Percentiles rank a stretch among this genome's conserved stretches.
Conservation (phyloP, 2,113 vertebrate genomes). For the Heteronetta atricapilla region DNA sequence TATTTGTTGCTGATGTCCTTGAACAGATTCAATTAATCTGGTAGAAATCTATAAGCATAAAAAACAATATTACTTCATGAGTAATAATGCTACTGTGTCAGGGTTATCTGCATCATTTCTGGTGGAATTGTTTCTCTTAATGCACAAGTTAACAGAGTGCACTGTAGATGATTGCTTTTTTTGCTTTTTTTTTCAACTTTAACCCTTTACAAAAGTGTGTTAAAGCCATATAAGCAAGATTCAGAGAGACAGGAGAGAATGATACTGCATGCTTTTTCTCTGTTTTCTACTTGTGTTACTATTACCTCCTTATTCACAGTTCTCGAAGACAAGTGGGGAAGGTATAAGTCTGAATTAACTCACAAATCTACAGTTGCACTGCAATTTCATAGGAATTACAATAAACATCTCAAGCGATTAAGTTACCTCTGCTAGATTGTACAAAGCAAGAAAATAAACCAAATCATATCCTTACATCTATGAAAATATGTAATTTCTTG, state of each 20-base stretch:
- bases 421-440: not conserved
- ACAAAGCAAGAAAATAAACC: not conserved
- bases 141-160: not conserved
- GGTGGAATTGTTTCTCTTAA: conserved; percentile 46
- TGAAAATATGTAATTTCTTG: not conserved
- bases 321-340: not conserved
- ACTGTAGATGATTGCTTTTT: not conserved
- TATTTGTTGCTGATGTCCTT: conserved; percentile 19
- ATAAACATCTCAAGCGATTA: conserved; percentile 37
- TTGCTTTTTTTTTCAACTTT: not conserved
- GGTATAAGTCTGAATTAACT: not conserved
- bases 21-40: conserved; percentile 27
- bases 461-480: not conserved
- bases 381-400: conserved; percentile 51
- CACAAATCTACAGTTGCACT: not conserved
- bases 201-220: conserved; percentile 5
- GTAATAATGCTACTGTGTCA: conserved; percentile 30
- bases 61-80: conserved; percentile 56
- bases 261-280: not conserved
- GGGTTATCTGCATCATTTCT: conserved; percentile 49
- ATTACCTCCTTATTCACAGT: not conserved
- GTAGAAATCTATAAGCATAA: conserved; percentile 40
- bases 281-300: not conserved
- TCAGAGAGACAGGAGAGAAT: not conserved
- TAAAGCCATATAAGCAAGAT: not conserved